A percentile compares a stretch with the other conserved stretches of the same genome.
These are phyloP conservation scores for Muscicapa adusta DNA, from an alignment of 2,113 vertebrate species.

Conservation along the genomic window DNA sequence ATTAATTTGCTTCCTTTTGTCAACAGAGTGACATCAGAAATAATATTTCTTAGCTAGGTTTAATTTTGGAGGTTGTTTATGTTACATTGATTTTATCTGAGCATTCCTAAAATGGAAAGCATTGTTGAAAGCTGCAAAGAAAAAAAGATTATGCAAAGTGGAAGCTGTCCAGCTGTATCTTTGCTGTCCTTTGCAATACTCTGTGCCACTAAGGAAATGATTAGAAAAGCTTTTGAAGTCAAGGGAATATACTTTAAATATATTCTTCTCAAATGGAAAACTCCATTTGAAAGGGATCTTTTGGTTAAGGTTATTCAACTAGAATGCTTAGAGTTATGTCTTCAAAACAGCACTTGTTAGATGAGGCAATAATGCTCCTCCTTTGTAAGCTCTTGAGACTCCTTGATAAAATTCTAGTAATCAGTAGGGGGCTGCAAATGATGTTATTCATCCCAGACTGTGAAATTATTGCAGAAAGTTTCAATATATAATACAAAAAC, in stretches of 20 bases:
- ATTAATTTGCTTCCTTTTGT: background rate
- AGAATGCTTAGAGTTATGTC: background rate
- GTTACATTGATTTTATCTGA: constrained; percentile 44
- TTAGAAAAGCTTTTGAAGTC: background rate
- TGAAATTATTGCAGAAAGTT: background rate
- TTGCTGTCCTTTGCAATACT: background rate
- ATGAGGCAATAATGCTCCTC: background rate
- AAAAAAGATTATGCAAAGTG: background rate
- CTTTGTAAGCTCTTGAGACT: background rate
- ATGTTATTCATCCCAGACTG: background rate
- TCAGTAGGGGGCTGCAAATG: background rate
- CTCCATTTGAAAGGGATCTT: background rate
- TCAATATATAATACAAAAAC: background rate
- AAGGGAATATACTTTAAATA: background rate
- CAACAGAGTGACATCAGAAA: background rate
- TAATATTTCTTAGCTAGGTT: constrained; percentile 18
- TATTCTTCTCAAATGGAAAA: background rate
- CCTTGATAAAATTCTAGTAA: background rate
- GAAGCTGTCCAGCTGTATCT: background rate
- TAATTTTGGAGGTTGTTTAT: constrained; percentile 37
- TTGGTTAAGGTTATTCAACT: background rate
- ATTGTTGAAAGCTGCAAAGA: background rate
- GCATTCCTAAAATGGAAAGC: constrained; percentile 42
- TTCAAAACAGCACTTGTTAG: background rate
- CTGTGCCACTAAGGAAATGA: background rate